A percentile compares a stretch with the other conserved stretches of the same genome.
phyloP scores from a whole-genome alignment of 2,113 vertebrate species.

The Cromileptes altivelis region DNA sequence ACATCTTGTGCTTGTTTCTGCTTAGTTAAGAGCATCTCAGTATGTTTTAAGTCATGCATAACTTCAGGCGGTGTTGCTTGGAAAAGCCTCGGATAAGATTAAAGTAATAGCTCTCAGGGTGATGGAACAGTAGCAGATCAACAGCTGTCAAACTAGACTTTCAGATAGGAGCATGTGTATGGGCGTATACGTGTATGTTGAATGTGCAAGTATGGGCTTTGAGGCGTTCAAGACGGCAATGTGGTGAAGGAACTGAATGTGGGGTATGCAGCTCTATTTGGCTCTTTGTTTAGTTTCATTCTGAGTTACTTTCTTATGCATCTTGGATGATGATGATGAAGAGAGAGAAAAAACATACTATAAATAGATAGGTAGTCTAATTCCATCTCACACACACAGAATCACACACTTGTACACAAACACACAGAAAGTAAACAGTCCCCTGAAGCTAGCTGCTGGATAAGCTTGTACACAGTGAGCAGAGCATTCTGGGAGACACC shows the following conservation, averaged over 20 bases:
- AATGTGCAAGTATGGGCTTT: conserved; percentile 7
- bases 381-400: background rate
- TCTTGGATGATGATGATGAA: conserved; percentile 18
- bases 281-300: background rate
- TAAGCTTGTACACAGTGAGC: background rate
- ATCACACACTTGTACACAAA: background rate
- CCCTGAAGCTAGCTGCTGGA: conserved; percentile 25
- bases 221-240: background rate
- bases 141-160: conserved; percentile 4
- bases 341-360: conserved; percentile 19
- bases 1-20: background rate
- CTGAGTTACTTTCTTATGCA: background rate
- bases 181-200: background rate
- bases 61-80: background rate
- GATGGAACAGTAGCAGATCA: background rate
- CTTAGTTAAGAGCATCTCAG: conserved; percentile 1
- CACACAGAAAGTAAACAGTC: background rate
- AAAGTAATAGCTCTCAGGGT: background rate
- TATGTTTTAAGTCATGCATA: conserved; percentile 1
- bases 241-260: background rate
- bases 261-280: background rate
- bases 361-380: conserved; percentile 16
- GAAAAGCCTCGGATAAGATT: conserved; percentile 8
- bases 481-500: conserved; percentile 32
- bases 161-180: background rate